Base-by-base conservation (phyloP, 2,797 vertebrate genomes). In the Sebastolobus altivelis region DNA sequence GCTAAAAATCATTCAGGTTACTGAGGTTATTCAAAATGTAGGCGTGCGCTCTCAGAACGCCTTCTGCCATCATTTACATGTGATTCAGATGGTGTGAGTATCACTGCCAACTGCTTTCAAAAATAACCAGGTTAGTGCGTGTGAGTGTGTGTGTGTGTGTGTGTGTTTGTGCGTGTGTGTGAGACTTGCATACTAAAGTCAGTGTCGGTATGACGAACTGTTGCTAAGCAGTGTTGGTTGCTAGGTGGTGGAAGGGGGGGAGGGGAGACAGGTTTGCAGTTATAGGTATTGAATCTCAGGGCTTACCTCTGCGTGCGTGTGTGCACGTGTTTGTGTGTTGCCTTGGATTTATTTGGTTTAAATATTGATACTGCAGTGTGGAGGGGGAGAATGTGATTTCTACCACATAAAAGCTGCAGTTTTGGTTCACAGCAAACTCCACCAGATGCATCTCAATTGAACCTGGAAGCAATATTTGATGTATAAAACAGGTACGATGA, bases 151-250 rank as follows among this genome's bases (percentile, higher is more conserved):
- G 66, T 18, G 75, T 77, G 68, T 79, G 63, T 75, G 52, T 71
- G 78, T 62, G 69, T 22, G 77, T 78, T 67, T 77, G 65, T 78
- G 58, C 69, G 80, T 66, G 81, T 20, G 60, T 83, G 87, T 77
- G 90, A 88, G 93, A 89, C 91, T 86, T 93, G 93, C 89, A 95
- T 95, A 92, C 89, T 91, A 94, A 95, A 93, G 90, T 83, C 89
- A 84, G 77, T 83, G 84, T 91, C 76, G 18, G 86, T 89, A 93
- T 92, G 92, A 94, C 79, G 87, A 92, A 91, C 87, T 72, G 95
- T 96, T 96, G 95, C 95, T 95, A 95, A 93, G 95, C 93, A 92
- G 90, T 88, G 82, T 78, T 80, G 90, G 94, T 95, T 96, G 95
- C 94, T 95, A 95, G 84, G 94, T 84, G 86, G 89, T 38, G 88